Evolutionary conservation across 2,113 vertebrate genomes (phyloP).

Genomic region (Craseonycteris thonglongyai): DNA sequence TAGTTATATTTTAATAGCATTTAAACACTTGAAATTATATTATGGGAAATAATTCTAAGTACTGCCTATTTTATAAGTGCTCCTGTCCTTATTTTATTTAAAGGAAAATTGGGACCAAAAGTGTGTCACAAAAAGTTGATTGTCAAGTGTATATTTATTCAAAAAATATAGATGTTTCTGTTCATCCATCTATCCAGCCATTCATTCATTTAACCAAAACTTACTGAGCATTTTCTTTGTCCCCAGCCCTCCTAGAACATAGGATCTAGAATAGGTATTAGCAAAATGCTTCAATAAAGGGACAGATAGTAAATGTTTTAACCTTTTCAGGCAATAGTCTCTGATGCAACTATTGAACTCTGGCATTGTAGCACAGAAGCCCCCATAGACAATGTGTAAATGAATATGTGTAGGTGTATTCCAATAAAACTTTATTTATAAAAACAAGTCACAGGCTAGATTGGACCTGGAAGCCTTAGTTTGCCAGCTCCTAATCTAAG

Average conservation of each 20-base stretch:
- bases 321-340: neutral
- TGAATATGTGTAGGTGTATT: no score
- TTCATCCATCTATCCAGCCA: neutral
- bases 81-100: neutral
- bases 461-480: neutral
- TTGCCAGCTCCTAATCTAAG: neutral
- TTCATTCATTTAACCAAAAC: neutral
- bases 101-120: neutral
- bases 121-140: neutral
- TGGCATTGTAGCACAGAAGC: neutral
- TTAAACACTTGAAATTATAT: conserved; percentile 24
- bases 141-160: neutral
- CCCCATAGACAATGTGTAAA: neutral
- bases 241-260: neutral
- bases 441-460: neutral
- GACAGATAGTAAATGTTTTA: neutral
- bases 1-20: conserved; percentile 59
- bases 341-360: neutral
- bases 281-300: neutral
- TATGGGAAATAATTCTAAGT: conserved; percentile 37
- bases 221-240: neutral
- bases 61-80: conserved; percentile 1
- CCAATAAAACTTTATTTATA: conserved; percentile 3
- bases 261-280: neutral
- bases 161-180: neutral